Evolutionary conservation across 2,888 invertebrate species (phyloP).

Genomic region (Cheilosia impressa): DNA sequence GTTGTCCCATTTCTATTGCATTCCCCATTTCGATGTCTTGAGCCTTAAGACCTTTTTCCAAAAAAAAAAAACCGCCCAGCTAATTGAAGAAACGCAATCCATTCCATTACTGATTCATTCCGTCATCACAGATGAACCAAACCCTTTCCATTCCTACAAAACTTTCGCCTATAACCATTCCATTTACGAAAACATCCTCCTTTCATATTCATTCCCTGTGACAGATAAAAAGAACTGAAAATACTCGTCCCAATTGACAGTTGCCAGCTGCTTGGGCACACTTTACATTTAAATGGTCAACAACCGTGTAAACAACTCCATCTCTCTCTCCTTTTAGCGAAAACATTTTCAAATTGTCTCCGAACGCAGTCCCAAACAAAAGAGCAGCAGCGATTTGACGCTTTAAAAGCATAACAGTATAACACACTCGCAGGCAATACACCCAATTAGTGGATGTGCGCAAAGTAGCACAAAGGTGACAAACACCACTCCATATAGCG

Average conservation of each 20-base stretch:
- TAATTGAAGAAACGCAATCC: too few relatives aligned
- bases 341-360: conserved; percentile 1
- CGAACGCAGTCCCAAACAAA: neutral
- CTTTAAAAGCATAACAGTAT: conserved; percentile 35
- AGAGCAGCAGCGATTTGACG: conserved; percentile 15
- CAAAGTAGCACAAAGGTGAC: conserved; percentile 46
- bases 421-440: conserved; percentile 17
- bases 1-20: too few relatives aligned
- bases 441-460: conserved; percentile 40
- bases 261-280: conserved; percentile 25
- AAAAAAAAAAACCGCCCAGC: too few relatives aligned
- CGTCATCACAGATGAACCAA: too few relatives aligned
- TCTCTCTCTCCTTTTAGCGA: neutral
- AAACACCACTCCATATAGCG: conserved; percentile 12
- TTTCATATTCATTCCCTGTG: too few relatives aligned
- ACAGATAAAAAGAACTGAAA: neutral
- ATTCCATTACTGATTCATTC: too few relatives aligned
- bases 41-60: too few relatives aligned
- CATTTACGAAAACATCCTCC: too few relatives aligned
- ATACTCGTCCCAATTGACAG: conserved; percentile 18
- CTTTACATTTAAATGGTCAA: conserved; percentile 2
- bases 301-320: conserved; percentile 5
- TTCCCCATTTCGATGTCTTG: too few relatives aligned
- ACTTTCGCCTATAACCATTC: too few relatives aligned
- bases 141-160: too few relatives aligned